Evolutionary conservation across 2,797 vertebrate genomes (phyloP), one percentile per base, ranked within the genome.

Genomic region (Silurus aristotelis): DNA sequence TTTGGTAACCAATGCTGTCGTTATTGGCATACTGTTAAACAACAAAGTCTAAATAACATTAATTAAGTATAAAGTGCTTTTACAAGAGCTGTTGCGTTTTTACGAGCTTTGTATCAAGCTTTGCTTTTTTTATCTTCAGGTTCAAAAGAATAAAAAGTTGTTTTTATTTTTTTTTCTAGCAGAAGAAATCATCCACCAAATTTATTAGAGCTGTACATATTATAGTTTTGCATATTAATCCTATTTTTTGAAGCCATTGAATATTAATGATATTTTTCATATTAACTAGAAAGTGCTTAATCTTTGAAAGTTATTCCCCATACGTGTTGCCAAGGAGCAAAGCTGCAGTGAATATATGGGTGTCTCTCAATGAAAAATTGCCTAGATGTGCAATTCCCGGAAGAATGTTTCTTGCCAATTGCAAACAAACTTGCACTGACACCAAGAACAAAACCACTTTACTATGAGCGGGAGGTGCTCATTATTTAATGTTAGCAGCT

Each of bases 221-320:
- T 83, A 94, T 95, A 95, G 95, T 96, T 96, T 96, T 93, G 91
- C 94, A 95, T 94, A 95, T 92, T 89, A 93, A 92, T 94, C 93
- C 89, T 95, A 95, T 95, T 95, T 95, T 95, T 92, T 38, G 90
- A 95, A 90, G 90, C 56, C 88, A 92, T 94, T 92, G 75, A 72
- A 86, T 92, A 91, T 85, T 85, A 87, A 89, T 87, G 86, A 89
- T 92, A 91, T 89, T 89, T 91, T 90, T 89, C 89, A 83, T 90
- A 91, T 90, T 87, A 91, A 89, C 91, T 82, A 88, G 84, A 82
- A 86, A 80, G 86, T 82, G 71, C 86, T 91, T 87, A 86, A 90
- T 89, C 90, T 55, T 88, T 80, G 75, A 46, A 64, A 83, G 75
- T 19, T 73, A 80, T 73, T 86, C 19, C 80, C 83, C 52, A n/a